phyloP scores from a whole-genome alignment of 2,888 invertebrate species.

The Subacronicta megacephala region DNA sequence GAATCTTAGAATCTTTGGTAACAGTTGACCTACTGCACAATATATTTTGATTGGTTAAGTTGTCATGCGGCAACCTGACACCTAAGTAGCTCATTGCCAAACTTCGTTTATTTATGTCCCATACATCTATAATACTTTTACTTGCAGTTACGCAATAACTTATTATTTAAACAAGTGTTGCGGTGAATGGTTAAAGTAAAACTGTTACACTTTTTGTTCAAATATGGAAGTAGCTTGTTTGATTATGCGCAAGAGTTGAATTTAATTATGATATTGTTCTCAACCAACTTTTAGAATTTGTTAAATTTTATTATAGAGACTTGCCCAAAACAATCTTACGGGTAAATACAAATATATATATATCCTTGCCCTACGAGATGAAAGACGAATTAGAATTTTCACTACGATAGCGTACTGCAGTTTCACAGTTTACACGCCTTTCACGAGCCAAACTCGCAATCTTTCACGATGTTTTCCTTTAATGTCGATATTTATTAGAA shows the following conservation, averaged over 20 bases:
- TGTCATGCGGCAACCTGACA: conserved; percentile 8
- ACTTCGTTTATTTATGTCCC: conserved; percentile 33
- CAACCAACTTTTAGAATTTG: not conserved
- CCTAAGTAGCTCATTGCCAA: conserved; percentile 52
- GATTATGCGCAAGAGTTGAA: not conserved
- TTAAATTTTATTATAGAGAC: too few relatives aligned
- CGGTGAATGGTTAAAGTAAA: conserved; percentile 11
- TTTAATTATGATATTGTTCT: not conserved
- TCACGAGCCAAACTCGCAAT: too few relatives aligned
- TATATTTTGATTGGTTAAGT: not conserved
- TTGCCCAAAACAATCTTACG: too few relatives aligned
- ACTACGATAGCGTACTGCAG: too few relatives aligned
- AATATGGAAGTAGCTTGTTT: conserved; percentile 23
- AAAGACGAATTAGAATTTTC: too few relatives aligned
- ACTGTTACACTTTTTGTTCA: conserved; percentile 14
- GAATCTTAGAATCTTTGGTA: too few relatives aligned
- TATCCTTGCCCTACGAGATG: too few relatives aligned
- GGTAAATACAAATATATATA: too few relatives aligned
- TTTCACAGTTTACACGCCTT: too few relatives aligned
- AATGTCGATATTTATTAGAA: too few relatives aligned
- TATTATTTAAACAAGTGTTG: conserved; percentile 43
- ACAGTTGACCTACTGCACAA: conserved; percentile 4
- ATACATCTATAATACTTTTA: conserved; percentile 47
- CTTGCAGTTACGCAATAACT: conserved; percentile 36
- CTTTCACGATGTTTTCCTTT: too few relatives aligned